Evolutionary conservation across 2,113 vertebrate species (phyloP).

Genomic region (Myotis lucifugus): DNA sequence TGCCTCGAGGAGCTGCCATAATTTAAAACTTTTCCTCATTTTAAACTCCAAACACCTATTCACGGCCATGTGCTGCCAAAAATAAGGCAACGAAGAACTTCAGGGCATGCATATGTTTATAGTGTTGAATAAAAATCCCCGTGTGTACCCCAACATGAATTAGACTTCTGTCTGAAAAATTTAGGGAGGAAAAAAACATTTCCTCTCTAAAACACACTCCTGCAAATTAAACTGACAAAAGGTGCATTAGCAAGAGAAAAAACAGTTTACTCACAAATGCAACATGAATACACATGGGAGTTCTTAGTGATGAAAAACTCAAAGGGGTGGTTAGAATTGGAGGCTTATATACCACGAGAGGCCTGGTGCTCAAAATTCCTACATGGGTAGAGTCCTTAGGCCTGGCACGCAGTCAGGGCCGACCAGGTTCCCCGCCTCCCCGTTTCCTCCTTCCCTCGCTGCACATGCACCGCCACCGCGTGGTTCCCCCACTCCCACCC

Average conservation of each 20-base stretch:
- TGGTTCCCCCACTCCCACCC: too few relatives aligned
- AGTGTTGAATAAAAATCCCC: neutral
- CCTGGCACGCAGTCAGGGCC: too few relatives aligned
- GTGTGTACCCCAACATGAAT: neutral
- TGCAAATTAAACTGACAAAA: constrained; percentile 14
- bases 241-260: neutral
- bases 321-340: neutral
- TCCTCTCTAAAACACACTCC: neutral
- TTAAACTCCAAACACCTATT: neutral
- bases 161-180: neutral
- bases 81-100: neutral
- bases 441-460: too few relatives aligned
- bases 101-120: neutral
- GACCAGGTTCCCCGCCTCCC: too few relatives aligned
- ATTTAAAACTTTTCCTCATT: neutral
- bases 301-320: neutral
- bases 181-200: neutral
- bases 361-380: too few relatives aligned
- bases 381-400: too few relatives aligned
- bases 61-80: neutral
- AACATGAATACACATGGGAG: neutral
- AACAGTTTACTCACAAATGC: neutral
- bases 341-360: neutral
- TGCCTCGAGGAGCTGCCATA: neutral
- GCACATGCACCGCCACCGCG: too few relatives aligned